A percentile compares a stretch with the other conserved stretches of the same genome.
These are phyloP conservation scores for Argyresthia albistria DNA, from an alignment of 2,888 invertebrate genomes.

Conservation along the genomic window DNA sequence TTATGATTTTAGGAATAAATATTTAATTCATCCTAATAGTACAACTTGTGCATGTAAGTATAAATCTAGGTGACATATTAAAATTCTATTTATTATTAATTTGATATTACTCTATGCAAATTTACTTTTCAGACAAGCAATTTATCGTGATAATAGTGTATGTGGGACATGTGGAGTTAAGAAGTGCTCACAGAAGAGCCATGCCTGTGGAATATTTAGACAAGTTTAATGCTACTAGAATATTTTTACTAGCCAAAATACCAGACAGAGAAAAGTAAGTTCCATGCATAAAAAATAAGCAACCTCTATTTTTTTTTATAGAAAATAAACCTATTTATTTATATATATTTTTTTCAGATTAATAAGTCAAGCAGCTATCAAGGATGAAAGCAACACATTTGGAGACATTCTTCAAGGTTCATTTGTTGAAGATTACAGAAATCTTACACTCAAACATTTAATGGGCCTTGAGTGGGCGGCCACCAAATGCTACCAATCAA, in stretches of 20 bases:
- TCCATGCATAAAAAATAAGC: not conserved
- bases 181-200: slow-evolving; percentile 79
- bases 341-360: slow-evolving; percentile 27
- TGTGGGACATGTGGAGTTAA: slow-evolving; percentile 78
- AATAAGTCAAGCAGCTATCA: slow-evolving; percentile 68
- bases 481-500: slow-evolving; percentile 70
- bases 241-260: slow-evolving; percentile 79
- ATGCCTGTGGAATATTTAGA: slow-evolving; percentile 72
- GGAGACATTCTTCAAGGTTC: slow-evolving; percentile 83
- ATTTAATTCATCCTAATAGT: slow-evolving; percentile 24
- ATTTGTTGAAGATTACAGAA: slow-evolving; percentile 83
- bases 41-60: slow-evolving; percentile 30
- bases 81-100: not conserved
- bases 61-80: not conserved
- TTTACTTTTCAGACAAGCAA: slow-evolving; percentile 24
- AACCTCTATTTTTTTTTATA: not conserved
- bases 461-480: slow-evolving; percentile 86
- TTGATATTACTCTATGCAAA: not conserved
- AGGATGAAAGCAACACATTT: slow-evolving; percentile 75
- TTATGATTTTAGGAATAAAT: slow-evolving; percentile 21
- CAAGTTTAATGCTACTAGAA: slow-evolving; percentile 72
- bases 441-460: slow-evolving; percentile 86
- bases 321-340: not conserved
- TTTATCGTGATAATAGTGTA: slow-evolving; percentile 75
- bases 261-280: slow-evolving; percentile 59